Conservation (phyloP, 2,797 vertebrate species). For the Aulostomus chinensis region DNA sequence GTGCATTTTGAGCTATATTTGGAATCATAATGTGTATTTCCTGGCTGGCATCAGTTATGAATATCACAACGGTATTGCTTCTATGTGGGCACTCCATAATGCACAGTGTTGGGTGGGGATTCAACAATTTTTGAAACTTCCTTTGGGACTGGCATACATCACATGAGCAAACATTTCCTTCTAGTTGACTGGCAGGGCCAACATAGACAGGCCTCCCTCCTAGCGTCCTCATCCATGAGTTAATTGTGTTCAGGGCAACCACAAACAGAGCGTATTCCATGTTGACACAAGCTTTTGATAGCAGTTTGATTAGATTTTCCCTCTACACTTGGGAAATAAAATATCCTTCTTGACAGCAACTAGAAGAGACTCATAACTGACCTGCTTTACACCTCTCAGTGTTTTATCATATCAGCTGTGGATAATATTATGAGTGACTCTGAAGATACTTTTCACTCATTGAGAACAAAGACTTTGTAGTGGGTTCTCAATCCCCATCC, state of each 20-base stretch:
- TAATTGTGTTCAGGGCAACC: slow-evolving; percentile 11
- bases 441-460: not conserved
- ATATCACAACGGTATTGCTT: no score
- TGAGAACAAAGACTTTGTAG: no score
- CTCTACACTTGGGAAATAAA: not conserved
- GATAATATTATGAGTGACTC: no score
- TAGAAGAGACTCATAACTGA: no score
- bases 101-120: no score
- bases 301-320: slow-evolving; percentile 18
- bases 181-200: slow-evolving; percentile 5
- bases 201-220: slow-evolving; percentile 6
- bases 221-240: slow-evolving; percentile 12
- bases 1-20: not conserved
- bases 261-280: not conserved
- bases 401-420: not conserved
- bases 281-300: slow-evolving; percentile 3
- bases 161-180: slow-evolving; percentile 12
- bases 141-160: no score
- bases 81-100: no score
- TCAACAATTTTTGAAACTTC: no score
- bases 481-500: no score
- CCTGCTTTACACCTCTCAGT: not conserved
- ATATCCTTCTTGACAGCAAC: no score
- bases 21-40: no score
- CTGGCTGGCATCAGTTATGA: no score